Evolutionary conservation across 2,888 invertebrate species (phyloP).

Genomic region (Malthinus flaveolus): DNA sequence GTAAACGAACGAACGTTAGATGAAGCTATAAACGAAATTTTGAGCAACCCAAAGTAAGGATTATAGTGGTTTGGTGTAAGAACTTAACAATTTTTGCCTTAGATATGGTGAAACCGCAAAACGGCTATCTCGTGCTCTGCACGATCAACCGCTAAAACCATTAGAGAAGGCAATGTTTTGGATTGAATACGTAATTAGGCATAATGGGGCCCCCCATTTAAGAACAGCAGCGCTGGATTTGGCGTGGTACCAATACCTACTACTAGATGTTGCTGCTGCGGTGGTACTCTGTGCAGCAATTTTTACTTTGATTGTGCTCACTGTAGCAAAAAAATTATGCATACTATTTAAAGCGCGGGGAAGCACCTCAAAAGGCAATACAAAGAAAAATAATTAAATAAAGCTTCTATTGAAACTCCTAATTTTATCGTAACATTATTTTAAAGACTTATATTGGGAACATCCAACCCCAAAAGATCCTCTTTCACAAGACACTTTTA

Average conservation of each 20-base stretch:
- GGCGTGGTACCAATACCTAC: constrained; percentile 33
- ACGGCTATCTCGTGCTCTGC: constrained; percentile 33
- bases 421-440: too few species aligned
- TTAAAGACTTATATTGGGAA: neutral
- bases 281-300: neutral
- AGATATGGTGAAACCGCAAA: constrained; percentile 35
- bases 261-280: constrained; percentile 20
- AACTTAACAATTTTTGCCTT: constrained; percentile 8
- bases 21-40: neutral
- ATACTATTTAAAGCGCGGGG: too few species aligned
- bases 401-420: constrained; percentile 38
- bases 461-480: neutral
- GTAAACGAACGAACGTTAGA: neutral
- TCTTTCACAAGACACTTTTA: neutral
- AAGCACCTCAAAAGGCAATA: too few species aligned
- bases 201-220: constrained; percentile 38
- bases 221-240: constrained; percentile 27
- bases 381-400: constrained; percentile 3
- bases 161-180: constrained; percentile 39
- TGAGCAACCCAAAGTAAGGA: neutral
- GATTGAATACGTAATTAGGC: constrained; percentile 39
- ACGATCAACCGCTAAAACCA: constrained; percentile 34
- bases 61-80: neutral
- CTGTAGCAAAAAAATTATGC: too few species aligned
- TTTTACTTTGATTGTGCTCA: too few species aligned